Base-by-base conservation (phyloP, 2,797 vertebrate genomes). In the Malurus leucopterus region DNA sequence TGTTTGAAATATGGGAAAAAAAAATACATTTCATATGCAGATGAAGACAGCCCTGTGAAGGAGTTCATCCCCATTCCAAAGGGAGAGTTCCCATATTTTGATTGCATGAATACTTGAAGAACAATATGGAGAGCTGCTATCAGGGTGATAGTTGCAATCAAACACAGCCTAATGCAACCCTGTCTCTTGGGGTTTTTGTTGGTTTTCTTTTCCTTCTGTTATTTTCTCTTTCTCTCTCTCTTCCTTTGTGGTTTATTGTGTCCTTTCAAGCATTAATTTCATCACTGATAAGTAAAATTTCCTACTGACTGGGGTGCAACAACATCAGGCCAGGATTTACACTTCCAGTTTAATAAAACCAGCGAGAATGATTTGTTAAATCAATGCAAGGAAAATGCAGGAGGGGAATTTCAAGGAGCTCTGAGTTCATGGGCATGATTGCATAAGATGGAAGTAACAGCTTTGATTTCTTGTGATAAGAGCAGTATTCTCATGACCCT, bases 261-360 rank as follows among this genome's bases (percentile, higher is more conserved):
- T 88, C 51, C 47, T 86, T 88, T 91, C 90, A 86, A 51, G 80
- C 85, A 44, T 86, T 91, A 88, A 84, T 84, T 92, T 82, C 44
- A 71, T 24, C 20, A 34, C 21, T 63, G 53, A 70, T 91, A 86
- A 50, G 46, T 38, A 63, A 67, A 32, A 88, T 82, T 89, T 71
- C 44, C 18, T 84, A 34, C 68, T 58, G 54, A 69, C 36, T 27
- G 38, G 69, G 32, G 10, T 26, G 26, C 65, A 85, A 9, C 22
- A 36, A 46, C 51, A 89, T 24, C 57, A 86, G 30, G n/a, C 62
- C 67, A 86, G 18, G 54, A 70, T 91, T 95, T 70, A 63, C 27
- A 40, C 40, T 83, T 83, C 82, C 41, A 74, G 15, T 79, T 89
- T 68, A 57, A 84, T 80, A 54, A 46, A 58, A 86, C 16, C 53